Conservation (phyloP, 2,797 vertebrate species). For the Lutjanus argentimaculatus region DNA sequence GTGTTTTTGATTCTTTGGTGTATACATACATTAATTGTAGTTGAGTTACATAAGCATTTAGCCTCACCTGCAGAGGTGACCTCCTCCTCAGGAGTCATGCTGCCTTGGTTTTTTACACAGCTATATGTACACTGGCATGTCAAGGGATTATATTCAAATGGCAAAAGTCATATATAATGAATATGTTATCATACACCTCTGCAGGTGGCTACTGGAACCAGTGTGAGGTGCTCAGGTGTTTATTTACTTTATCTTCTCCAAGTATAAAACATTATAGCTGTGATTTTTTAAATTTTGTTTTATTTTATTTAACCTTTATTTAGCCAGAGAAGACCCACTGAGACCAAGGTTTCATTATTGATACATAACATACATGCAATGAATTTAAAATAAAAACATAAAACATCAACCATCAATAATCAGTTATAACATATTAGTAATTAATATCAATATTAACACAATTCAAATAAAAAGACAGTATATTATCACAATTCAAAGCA, state of each 20-base stretch:
- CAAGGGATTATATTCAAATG: slow-evolving; percentile 20
- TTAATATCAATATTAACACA: too few species aligned
- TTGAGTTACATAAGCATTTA: slow-evolving; percentile 11
- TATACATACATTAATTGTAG: slow-evolving; percentile 12
- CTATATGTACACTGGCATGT: neutral
- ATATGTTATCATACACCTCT: neutral
- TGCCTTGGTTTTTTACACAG: slow-evolving; percentile 18
- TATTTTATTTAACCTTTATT: too few species aligned
- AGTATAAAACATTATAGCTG: neutral
- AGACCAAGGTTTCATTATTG: too few species aligned
- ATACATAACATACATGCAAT: too few species aligned
- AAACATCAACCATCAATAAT: too few species aligned
- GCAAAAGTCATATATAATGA: neutral
- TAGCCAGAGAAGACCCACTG: too few species aligned
- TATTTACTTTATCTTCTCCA: neutral
- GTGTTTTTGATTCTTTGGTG: neutral
- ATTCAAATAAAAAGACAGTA: too few species aligned
- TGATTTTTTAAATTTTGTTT: neutral
- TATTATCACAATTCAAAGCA: too few species aligned
- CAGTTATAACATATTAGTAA: too few species aligned
- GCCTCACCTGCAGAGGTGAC: slow-evolving; percentile 30
- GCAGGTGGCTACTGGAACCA: neutral
- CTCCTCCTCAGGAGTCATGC: slow-evolving; percentile 35
- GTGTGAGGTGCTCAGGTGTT: neutral
- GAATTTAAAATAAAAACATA: too few species aligned